Percentiles rank a stretch among this genome's conserved stretches.
phyloP scores from a whole-genome alignment of 2,113 vertebrate genomes.

The Salvelinus sp. region DNA sequence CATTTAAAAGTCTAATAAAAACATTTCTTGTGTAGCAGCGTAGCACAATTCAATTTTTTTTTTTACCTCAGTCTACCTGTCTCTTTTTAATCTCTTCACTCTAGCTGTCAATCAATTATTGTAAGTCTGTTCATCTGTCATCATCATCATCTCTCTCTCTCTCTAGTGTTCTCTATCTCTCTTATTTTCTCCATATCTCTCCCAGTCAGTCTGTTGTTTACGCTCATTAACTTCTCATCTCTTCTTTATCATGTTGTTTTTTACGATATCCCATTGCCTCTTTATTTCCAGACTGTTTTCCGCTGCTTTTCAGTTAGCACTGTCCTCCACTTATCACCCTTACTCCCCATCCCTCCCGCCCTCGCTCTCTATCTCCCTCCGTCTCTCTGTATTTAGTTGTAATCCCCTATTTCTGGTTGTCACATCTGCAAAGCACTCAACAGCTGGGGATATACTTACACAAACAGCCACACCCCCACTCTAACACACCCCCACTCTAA shows the following conservation, averaged over 20 bases:
- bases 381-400: conserved; percentile 61
- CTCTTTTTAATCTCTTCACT: conserved; percentile 7
- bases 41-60: too few relatives aligned
- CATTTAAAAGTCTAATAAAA: neutral
- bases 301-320: neutral
- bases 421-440: conserved; percentile 66
- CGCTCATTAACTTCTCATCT: conserved; percentile 23
- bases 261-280: conserved; percentile 17
- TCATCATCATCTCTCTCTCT: neutral
- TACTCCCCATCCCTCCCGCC: conserved; percentile 17
- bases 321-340: conserved; percentile 12
- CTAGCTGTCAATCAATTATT: neutral
- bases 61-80: neutral
- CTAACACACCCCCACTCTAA: neutral
- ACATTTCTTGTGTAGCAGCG: neutral
- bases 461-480: conserved; percentile 37
- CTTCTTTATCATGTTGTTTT: conserved; percentile 27
- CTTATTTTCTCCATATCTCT: neutral
- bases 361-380: conserved; percentile 7
- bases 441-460: conserved; percentile 65
- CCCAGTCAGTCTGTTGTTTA: neutral
- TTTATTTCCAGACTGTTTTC: conserved; percentile 28
- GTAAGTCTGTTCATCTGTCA: neutral
- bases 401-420: conserved; percentile 64
- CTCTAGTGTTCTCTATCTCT: conserved; percentile 8